Evolutionary conservation across 2,888 invertebrate genomes (phyloP), one percentile per base, ranked within the genome.

Genomic region (Ramazzottius varieornatus): DNA sequence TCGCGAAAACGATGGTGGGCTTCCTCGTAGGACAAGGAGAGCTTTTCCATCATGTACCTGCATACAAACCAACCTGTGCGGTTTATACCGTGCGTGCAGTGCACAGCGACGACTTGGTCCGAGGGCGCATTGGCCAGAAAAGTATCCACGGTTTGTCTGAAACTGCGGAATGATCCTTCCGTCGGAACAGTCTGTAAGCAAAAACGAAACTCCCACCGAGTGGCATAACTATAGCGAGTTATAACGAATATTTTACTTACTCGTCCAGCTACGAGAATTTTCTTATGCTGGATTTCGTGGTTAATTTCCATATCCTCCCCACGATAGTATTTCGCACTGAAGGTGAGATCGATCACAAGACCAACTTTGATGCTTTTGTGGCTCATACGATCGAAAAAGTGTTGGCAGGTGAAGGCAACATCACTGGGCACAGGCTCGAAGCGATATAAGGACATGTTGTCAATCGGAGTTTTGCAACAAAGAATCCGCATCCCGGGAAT

Each of bases 31-130:
- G 20, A 16, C 54, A 54, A 16, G 4, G 16, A 8, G 13, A 24
- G 24, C 16, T 24, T 16, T 29, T 54, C 54, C 54, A 54, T 54
- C 54, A 54, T 8, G 54, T 24, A 54, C 54, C 54, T 8, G 29
- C 54, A 54, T 4, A 54, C 54, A 54, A 54, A 54, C 54, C 54
- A 54, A 8, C 54, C 54, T 29, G 54, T 54, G n/a, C 54, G 54
- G 24, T 54, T 54, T 24, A 54, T 29, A 16, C 54, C 54, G 29
- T 54, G 54, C 13, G 54, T 54, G 29, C 54, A 54, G 54, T 54
- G 54, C 20, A 54, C 54, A 29, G n/a, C 54, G 13, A 54, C 29
- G 40, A 13, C 20, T 20, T 40, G 8, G 20, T 40, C 40, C 29
- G 29, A 24, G 16, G 54, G n/a, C 4, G 16, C 29, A 29, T 54